A percentile compares a stretch with the other conserved stretches of the same genome.
phyloP scores from a whole-genome alignment of 2,797 vertebrate genomes.

The Falco biarmicus region DNA sequence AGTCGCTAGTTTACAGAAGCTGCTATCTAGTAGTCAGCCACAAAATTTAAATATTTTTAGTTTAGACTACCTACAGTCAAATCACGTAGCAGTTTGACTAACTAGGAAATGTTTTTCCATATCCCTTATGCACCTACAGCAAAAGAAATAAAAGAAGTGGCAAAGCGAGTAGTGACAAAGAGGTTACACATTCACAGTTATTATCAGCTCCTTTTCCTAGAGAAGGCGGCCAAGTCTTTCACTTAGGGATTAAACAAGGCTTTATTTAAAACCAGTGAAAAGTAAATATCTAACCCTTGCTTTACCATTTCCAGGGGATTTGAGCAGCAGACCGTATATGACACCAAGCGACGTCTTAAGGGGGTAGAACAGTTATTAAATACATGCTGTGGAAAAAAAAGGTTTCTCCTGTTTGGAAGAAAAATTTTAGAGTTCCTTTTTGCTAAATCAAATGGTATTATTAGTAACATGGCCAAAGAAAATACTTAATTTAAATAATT shows the following conservation, averaged over 20 bases:
- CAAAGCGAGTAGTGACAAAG: background rate
- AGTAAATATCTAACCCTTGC: slow-evolving; percentile 29
- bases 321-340: slow-evolving; percentile 45
- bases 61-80: background rate
- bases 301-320: slow-evolving; percentile 29
- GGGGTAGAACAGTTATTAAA: slow-evolving; percentile 31
- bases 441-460: background rate
- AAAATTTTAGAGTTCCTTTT: background rate
- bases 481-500: background rate
- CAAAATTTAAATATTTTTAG: background rate
- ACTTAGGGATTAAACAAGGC: slow-evolving; percentile 26
- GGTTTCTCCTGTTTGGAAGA: background rate
- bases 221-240: slow-evolving; percentile 11
- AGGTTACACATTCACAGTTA: slow-evolving; percentile 17
- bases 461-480: background rate
- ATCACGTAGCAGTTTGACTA: background rate
- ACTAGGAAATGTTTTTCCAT: background rate
- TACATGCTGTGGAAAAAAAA: background rate
- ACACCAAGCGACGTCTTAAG: slow-evolving; percentile 44
- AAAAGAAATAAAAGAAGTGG: background rate
- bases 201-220: slow-evolving; percentile 21
- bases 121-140: background rate
- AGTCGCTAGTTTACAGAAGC: background rate
- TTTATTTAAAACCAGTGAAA: slow-evolving; percentile 53
- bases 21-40: background rate